Conservation (phyloP, 2,113 vertebrate species). For the Oplegnathus fasciatus region DNA sequence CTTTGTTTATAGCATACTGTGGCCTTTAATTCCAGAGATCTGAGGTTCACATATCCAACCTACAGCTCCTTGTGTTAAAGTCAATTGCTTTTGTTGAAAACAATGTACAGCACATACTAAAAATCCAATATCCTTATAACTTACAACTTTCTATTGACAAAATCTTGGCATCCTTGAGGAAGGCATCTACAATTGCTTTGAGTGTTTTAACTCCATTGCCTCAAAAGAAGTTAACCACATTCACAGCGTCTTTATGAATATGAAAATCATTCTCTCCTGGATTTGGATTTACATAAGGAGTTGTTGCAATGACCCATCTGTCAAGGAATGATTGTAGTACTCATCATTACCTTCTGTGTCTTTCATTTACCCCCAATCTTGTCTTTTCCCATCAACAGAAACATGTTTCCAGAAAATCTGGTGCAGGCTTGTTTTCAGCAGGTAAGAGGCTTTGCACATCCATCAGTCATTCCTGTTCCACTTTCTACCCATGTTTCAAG, state of each 20-base stretch:
- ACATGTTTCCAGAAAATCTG: conserved; percentile 99
- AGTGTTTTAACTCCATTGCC: neutral
- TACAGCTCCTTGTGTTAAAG: neutral
- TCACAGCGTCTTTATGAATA: neutral
- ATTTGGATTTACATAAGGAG: neutral
- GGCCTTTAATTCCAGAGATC: neutral
- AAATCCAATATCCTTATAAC: neutral
- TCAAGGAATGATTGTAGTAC: neutral
- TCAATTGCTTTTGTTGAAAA: neutral
- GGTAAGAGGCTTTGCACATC: conserved; percentile 78
- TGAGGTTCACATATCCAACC: neutral
- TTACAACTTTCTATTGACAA: neutral
- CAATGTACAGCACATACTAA: neutral
- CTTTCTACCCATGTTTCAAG: neutral
- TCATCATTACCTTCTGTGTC: neutral
- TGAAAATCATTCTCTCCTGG: neutral
- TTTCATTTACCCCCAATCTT: neutral
- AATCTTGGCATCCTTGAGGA: neutral
- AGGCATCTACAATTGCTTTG: neutral
- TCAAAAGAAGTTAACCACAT: neutral
- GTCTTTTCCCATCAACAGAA: conserved; percentile 82
- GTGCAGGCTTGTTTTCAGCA: conserved; percentile 98
- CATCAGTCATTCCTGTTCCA: neutral
- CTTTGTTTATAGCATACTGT: neutral
- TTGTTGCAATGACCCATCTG: neutral